Percentiles rank a stretch among this genome's conserved stretches.
phyloP scores from a whole-genome alignment of 1,140 invertebrate species.

The Berghia stephanieae region DNA sequence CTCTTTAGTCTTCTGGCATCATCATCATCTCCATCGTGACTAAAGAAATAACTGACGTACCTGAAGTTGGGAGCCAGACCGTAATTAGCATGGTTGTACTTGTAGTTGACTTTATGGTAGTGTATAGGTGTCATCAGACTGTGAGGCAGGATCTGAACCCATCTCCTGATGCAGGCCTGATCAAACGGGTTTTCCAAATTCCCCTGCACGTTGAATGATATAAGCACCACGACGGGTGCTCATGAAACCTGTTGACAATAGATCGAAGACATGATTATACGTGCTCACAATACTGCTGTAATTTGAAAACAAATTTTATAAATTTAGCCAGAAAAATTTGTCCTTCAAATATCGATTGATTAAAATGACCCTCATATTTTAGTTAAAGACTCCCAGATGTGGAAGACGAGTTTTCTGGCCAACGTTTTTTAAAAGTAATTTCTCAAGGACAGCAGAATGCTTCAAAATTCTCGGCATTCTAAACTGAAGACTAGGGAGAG shows the following conservation, averaged over 20 bases:
- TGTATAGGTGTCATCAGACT: constrained; percentile 40
- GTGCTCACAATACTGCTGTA: background rate
- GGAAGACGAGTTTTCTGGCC: no score
- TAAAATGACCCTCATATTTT: background rate
- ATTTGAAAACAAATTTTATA: background rate
- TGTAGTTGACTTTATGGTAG: constrained; percentile 38
- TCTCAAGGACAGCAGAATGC: no score
- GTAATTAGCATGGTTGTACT: constrained; percentile 43
- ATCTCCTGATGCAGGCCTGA: constrained; percentile 42
- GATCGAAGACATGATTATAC: no score
- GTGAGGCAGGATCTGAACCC: constrained; percentile 35
- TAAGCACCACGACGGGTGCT: constrained; percentile 43
- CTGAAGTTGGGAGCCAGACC: constrained; percentile 39
- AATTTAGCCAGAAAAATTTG: no score
- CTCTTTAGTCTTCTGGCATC: no score
- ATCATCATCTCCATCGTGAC: no score
- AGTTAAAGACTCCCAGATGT: background rate
- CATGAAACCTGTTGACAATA: constrained; percentile 29
- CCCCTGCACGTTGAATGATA: constrained; percentile 38
- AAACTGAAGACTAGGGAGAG: no score
- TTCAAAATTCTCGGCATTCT: no score
- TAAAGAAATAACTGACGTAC: no score
- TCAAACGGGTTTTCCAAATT: constrained; percentile 43
- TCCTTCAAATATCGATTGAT: no score
- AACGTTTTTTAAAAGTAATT: no score